These are phyloP conservation scores for Sitta carolinensis DNA, from an alignment of 2,797 vertebrate genomes.

Conservation along the genomic window DNA sequence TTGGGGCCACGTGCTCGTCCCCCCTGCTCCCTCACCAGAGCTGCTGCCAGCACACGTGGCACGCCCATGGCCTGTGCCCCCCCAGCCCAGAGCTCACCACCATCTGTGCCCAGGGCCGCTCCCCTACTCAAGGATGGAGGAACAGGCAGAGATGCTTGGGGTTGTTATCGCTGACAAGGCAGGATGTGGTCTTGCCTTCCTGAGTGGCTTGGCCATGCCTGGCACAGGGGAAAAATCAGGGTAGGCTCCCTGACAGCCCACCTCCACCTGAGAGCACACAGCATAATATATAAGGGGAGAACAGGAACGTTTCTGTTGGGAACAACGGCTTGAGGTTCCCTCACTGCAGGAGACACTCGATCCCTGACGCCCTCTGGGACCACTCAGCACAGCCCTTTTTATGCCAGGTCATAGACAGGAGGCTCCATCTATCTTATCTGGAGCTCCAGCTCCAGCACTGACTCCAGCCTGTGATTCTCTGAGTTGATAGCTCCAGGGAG, in stretches of 20 bases:
- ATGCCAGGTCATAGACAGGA: background rate
- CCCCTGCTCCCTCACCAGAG: background rate
- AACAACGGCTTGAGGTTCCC: background rate
- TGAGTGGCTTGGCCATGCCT: background rate
- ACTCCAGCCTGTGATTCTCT: background rate
- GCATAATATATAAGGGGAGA: background rate
- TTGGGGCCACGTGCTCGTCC: background rate
- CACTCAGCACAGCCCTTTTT: background rate
- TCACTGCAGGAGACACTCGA: fast-evolving
- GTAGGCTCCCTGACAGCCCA: background rate
- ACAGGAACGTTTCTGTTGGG: background rate
- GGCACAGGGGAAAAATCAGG: background rate
- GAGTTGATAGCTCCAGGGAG: background rate
- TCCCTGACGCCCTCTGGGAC: background rate
- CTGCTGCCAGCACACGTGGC: background rate
- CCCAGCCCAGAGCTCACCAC: background rate
- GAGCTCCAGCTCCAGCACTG: background rate
- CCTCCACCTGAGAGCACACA: background rate
- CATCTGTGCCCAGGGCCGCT: background rate
- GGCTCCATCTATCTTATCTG: background rate
- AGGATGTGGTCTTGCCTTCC: background rate
- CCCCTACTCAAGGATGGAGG: background rate
- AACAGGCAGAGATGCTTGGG: background rate
- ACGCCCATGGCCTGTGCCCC: background rate
- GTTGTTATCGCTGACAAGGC: fast-evolving